Percentiles rank a stretch among this genome's conserved stretches.
Evolutionary conservation across 2,113 vertebrate genomes (phyloP).

Genomic region (Murina feae): DNA sequence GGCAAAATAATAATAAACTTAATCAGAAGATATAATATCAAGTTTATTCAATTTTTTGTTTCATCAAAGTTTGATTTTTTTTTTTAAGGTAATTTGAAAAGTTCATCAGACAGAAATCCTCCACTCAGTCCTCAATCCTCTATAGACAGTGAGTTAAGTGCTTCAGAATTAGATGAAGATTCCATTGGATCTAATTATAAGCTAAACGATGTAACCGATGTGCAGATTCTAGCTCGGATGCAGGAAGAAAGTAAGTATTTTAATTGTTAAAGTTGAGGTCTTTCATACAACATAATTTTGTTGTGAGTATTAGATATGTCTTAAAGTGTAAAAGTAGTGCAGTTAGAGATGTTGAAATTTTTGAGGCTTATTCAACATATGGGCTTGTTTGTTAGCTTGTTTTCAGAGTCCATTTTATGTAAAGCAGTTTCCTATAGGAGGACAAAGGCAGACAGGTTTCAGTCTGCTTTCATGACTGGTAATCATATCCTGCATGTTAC

Average conservation of each 20-base stretch:
- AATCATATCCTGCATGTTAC: neutral
- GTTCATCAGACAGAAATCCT: slow-evolving; percentile 89
- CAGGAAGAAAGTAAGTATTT: slow-evolving; percentile 96
- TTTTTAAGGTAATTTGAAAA: slow-evolving; percentile 88
- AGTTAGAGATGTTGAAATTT: neutral
- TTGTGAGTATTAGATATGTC: neutral
- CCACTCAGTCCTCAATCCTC: slow-evolving; percentile 96
- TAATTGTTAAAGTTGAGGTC: neutral
- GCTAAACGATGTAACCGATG: slow-evolving; percentile 97
- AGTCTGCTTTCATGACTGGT: neutral
- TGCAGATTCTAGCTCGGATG: slow-evolving; percentile 98
- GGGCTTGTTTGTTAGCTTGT: neutral
- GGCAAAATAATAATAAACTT: neutral
- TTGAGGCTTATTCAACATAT: neutral
- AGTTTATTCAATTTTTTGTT: slow-evolving; percentile 37
- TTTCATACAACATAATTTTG: neutral
- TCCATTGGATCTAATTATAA: slow-evolving; percentile 98
- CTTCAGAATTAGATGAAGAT: slow-evolving; percentile 98
- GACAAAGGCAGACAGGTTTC: neutral
- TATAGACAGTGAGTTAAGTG: slow-evolving; percentile 97
- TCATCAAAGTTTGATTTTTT: slow-evolving; percentile 28
- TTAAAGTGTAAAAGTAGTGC: neutral
- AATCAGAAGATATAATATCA: neutral
- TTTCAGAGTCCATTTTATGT: neutral
- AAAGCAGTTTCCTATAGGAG: neutral